Evolutionary conservation across 2,113 vertebrate species (phyloP).

Genomic region (Cervus canadensis): DNA sequence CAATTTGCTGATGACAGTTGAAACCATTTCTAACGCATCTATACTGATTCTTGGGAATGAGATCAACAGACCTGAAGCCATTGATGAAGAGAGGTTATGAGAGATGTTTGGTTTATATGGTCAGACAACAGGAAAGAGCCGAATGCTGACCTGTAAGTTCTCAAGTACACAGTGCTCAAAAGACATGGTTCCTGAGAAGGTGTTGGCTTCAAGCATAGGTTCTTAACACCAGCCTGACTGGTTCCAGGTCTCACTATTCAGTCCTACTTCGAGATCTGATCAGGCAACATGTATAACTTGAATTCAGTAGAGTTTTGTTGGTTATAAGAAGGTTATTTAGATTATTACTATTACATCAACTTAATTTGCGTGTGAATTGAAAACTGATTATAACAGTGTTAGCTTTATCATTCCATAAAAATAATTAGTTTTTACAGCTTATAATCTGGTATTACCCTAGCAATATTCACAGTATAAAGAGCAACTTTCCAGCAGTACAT

Average conservation of each 20-base stretch:
- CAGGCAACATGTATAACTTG: slow-evolving; percentile 80
- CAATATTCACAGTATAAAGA: slow-evolving; percentile 70
- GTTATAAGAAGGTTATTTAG: slow-evolving; percentile 81
- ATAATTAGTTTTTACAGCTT: slow-evolving; percentile 79
- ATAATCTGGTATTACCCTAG: slow-evolving; percentile 72
- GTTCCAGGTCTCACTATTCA: slow-evolving; percentile 68
- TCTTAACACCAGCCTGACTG: slow-evolving; percentile 79
- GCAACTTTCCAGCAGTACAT: slow-evolving; percentile 79
- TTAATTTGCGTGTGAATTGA: slow-evolving; percentile 79
- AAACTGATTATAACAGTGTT: slow-evolving; percentile 77
- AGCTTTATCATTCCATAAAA: slow-evolving; percentile 82
- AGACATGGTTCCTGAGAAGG: slow-evolving; percentile 93
- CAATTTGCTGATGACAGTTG: slow-evolving; percentile 94
- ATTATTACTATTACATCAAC: slow-evolving; percentile 79
- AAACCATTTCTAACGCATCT: slow-evolving; percentile 94
- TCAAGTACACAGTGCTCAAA: slow-evolving; percentile 98
- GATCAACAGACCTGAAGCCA: slow-evolving; percentile 93
- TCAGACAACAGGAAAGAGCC: slow-evolving; percentile 94
- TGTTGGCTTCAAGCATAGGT: slow-evolving; percentile 94
- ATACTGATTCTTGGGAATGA: slow-evolving; percentile 95
- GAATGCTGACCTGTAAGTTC: slow-evolving; percentile 91
- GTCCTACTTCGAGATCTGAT: slow-evolving; percentile 79
- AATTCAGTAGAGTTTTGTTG: slow-evolving; percentile 89
- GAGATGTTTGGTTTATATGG: slow-evolving; percentile 91
- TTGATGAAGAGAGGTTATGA: slow-evolving; percentile 92